Percentiles rank a stretch among this genome's conserved stretches.
These are phyloP conservation scores for Amblyraja radiata DNA, from an alignment of 2,797 vertebrate genomes.

Conservation along the genomic window DNA sequence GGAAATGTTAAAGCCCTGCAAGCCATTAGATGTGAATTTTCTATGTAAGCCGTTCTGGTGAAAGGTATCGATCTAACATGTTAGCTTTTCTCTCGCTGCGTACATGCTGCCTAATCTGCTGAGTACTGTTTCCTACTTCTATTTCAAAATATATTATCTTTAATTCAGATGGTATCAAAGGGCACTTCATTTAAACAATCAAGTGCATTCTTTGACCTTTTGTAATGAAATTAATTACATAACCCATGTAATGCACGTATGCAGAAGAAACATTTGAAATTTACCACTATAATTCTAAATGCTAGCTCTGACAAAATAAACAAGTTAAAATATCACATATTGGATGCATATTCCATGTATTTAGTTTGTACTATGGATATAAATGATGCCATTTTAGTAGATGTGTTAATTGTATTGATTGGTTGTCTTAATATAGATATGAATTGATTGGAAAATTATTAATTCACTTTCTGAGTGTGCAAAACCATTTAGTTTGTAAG, in stretches of 20 bases:
- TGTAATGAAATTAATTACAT: neutral
- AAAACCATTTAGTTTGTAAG: neutral
- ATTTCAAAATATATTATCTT: neutral
- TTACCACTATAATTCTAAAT: no score
- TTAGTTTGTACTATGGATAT: neutral
- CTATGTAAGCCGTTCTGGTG: no score
- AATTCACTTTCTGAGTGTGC: neutral
- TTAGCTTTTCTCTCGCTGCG: no score
- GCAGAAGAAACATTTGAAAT: no score
- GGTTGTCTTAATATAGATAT: neutral
- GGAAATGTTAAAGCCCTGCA: no score
- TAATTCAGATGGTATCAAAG: neutral
- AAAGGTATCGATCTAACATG: no score
- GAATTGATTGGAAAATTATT: neutral
- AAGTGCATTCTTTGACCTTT: neutral
- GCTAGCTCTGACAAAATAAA: no score
- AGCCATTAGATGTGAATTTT: no score
- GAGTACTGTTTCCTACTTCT: neutral
- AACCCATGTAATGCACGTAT: neutral
- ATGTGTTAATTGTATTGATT: neutral
- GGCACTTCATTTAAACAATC: neutral
- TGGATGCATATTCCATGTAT: neutral
- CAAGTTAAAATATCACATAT: no score
- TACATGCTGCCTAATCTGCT: no score
- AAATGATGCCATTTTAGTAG: neutral